These are phyloP conservation scores for Coenobita brevimanus DNA, from an alignment of 1,140 invertebrate genomes.

Conservation along the genomic window DNA sequence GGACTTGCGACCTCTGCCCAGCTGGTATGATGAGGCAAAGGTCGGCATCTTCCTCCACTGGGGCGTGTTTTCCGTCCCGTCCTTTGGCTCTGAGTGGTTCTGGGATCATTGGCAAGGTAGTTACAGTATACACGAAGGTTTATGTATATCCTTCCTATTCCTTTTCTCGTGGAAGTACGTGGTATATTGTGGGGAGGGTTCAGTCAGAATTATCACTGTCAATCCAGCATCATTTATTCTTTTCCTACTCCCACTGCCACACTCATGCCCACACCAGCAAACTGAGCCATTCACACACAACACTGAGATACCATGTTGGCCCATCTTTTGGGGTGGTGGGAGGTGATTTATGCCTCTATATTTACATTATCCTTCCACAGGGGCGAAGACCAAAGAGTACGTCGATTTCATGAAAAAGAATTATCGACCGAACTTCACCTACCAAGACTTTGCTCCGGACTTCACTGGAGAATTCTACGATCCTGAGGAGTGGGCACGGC, in stretches of 20 bases:
- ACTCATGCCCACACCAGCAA: too few species aligned
- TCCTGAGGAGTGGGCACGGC: slow-evolving; percentile 73
- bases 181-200: too few species aligned
- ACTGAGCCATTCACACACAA: too few species aligned
- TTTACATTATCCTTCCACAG: too few species aligned
- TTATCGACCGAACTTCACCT: slow-evolving; percentile 73
- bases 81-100: slow-evolving; percentile 45
- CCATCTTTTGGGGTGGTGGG: too few species aligned
- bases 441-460: slow-evolving; percentile 75
- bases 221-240: too few species aligned
- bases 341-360: too few species aligned
- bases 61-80: slow-evolving; percentile 44
- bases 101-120: slow-evolving; percentile 34
- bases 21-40: slow-evolving; percentile 75
- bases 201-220: too few species aligned
- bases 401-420: slow-evolving; percentile 74
- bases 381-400: neutral
- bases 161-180: neutral
- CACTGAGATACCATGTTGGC: too few species aligned
- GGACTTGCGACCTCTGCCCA: slow-evolving; percentile 73
- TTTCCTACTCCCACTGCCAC: too few species aligned
- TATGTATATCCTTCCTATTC: neutral
- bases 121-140: too few species aligned
- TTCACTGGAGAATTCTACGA: slow-evolving; percentile 74
- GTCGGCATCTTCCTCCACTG: slow-evolving; percentile 75